Base-by-base conservation (phyloP, 2,113 vertebrate species). In the Aythya baeri region DNA sequence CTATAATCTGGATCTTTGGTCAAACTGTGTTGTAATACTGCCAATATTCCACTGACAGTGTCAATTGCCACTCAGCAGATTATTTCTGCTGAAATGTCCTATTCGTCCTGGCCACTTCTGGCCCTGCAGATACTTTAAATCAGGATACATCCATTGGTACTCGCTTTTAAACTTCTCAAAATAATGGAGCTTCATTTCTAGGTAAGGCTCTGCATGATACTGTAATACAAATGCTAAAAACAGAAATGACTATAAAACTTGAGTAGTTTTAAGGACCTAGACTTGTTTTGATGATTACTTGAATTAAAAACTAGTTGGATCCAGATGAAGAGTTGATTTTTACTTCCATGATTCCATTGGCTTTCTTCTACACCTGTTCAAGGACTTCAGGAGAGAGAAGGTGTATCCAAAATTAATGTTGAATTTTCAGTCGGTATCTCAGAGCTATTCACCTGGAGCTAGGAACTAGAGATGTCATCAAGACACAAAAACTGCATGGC, bases 351-450 rank as follows among this genome's bases (percentile, higher is more conserved):
- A 4, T 52, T 80, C 11, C 16, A 29, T 12, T 74, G 44, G 18
- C 7, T 86, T 88, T 71, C 21, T 8, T 67, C n/a, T 78, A 49
- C 14, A 29, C 21, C 18, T 82, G 6, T 52, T 89, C 26, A 71
- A 77, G 32, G 41, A 57, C 17, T 29, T 58, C 59, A 0, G 4
- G 27, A 75, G 41, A 55, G 11, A 74, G 66, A 83, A 55, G 13
- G 3, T 41, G 17, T 34, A 58, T 10, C n/a, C 65, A 16, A 85
- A 82, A 59, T 87, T 43, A 79, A 41, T 0, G 0, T n/a, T 54
- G 63, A 0, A 11, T 4, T 87, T 85, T 82, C 25, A 25, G 27
- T 36, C 58, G 43, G 17, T 17, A 15, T 7, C n/a, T 80, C 72
- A 94, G 52, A 73, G 9, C 8, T 25, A 65, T 18, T 5, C 65